A percentile compares a stretch with the other conserved stretches of the same genome.
These are phyloP conservation scores for Aricia agestis DNA, from an alignment of 1,140 invertebrate genomes.

Conservation along the genomic window DNA sequence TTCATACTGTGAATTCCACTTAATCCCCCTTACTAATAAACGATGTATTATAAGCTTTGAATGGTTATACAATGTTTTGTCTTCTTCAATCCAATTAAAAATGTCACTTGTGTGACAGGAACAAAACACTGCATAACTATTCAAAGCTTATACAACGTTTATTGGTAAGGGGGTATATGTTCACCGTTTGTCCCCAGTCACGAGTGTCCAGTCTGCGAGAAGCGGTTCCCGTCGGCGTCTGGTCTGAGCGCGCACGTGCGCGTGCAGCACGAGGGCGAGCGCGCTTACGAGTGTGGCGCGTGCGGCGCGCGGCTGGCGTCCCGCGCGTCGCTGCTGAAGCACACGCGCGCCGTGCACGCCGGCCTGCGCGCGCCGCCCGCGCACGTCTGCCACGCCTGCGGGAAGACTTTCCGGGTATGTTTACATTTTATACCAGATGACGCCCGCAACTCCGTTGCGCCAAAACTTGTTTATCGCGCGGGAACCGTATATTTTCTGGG, in stretches of 20 bases:
- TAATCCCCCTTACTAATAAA: too few species aligned
- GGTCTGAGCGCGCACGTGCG: constrained; percentile 36
- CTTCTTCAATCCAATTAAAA: too few species aligned
- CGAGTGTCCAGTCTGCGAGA: constrained; percentile 39
- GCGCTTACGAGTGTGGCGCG: constrained; percentile 42
- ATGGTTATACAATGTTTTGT: too few species aligned
- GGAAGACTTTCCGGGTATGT: constrained; percentile 55
- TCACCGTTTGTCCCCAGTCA: constrained; percentile 26
- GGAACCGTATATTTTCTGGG: too few species aligned
- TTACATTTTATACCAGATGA: not conserved
- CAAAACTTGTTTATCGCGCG: too few species aligned
- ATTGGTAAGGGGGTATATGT: too few species aligned
- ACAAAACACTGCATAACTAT: too few species aligned
- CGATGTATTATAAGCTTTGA: too few species aligned
- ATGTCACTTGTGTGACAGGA: too few species aligned
- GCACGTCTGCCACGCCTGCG: constrained; percentile 58
- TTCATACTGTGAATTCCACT: too few species aligned
- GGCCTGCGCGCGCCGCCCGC: constrained; percentile 38
- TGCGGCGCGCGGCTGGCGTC: constrained; percentile 46
- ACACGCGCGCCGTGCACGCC: constrained; percentile 44
- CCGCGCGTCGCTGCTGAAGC: constrained; percentile 42
- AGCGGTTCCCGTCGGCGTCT: constrained; percentile 40
- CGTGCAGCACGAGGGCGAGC: constrained; percentile 50
- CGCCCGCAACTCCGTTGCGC: too few species aligned
- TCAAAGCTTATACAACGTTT: too few species aligned